Percentiles rank a stretch among this genome's conserved stretches.
phyloP scores from a whole-genome alignment of 2,797 vertebrate genomes.

The Ceryle rudis region DNA sequence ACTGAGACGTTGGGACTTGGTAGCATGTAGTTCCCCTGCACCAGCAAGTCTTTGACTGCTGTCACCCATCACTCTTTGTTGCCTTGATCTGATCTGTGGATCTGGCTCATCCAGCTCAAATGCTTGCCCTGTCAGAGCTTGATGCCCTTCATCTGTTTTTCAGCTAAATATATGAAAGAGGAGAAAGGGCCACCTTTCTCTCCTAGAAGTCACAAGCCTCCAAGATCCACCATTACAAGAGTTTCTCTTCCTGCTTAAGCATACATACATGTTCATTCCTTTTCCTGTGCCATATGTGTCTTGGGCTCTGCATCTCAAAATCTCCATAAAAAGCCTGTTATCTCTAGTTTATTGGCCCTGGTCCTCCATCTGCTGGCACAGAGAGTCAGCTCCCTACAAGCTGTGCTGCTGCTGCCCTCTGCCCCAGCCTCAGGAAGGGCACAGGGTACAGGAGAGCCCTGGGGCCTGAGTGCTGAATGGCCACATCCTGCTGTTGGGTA shows the following conservation, averaged over 20 bases:
- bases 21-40: background rate
- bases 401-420: fast-evolving
- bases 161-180: background rate
- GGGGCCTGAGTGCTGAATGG: background rate
- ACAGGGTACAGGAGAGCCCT: background rate
- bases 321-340: background rate
- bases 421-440: background rate
- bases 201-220: background rate
- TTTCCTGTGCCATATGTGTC: background rate
- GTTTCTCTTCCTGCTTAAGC: background rate
- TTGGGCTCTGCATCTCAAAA: background rate
- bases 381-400: background rate
- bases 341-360: background rate
- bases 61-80: background rate
- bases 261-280: background rate
- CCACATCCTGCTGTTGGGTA: background rate
- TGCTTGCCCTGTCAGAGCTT: background rate
- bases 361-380: background rate
- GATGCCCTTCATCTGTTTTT: background rate
- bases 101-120: background rate
- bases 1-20: background rate
- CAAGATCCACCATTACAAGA: background rate
- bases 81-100: background rate
- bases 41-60: background rate
- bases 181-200: background rate